Evolutionary conservation across 2,797 vertebrate species (phyloP).

Genomic region (Limosa lapponica): DNA sequence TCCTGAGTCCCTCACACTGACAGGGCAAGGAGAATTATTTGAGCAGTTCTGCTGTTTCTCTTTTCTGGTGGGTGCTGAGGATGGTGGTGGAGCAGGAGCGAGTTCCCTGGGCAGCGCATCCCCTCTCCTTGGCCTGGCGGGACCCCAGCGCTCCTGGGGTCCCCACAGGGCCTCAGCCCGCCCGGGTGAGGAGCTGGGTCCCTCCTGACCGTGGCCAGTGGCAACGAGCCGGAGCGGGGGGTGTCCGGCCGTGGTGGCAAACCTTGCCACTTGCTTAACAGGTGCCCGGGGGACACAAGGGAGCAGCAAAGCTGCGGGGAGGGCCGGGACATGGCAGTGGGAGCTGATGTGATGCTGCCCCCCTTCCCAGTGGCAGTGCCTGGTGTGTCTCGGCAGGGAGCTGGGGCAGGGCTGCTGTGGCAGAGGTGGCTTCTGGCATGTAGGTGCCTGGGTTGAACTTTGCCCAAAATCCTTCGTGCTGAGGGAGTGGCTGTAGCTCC

Average conservation of each 20-base stretch:
- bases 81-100: not conserved
- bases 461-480: not conserved
- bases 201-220: rapidly evolving
- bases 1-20: not conserved
- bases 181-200: rapidly evolving
- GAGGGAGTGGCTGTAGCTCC: not conserved
- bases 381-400: not conserved
- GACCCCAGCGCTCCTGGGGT: not conserved
- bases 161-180: not conserved
- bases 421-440: not conserved
- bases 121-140: not conserved
- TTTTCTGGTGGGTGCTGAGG: not conserved
- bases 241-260: rapidly evolving
- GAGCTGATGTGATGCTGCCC: not conserved
- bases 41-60: rapidly evolving
- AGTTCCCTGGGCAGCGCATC: rapidly evolving
- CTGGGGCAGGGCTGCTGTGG: not conserved
- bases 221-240: rapidly evolving
- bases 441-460: not conserved
- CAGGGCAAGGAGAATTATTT: not conserved
- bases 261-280: not conserved
- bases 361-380: rapidly evolving
- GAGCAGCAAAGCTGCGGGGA: not conserved
- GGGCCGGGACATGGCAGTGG: rapidly evolving
- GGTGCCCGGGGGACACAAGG: not conserved